Percentiles rank a stretch among this genome's conserved stretches.
phyloP scores from a whole-genome alignment of 2,113 vertebrate genomes.

The Nestor notabilis region DNA sequence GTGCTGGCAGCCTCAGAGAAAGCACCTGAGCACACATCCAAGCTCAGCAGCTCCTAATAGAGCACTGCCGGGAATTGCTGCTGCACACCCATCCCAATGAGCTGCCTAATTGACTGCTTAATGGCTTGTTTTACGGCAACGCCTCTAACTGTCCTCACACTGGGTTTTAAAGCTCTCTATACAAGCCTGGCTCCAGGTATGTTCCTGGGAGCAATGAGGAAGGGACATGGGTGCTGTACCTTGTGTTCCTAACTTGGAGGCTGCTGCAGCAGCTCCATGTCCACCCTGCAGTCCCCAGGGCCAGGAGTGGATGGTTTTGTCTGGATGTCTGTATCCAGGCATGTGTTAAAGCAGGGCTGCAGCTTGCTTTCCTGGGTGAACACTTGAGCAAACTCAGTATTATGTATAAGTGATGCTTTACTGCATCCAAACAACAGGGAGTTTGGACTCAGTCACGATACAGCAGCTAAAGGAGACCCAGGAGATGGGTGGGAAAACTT shows the following conservation, averaged over 20 bases:
- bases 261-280: not conserved
- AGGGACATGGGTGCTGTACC: rapidly evolving
- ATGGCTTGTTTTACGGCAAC: not conserved
- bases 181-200: not conserved
- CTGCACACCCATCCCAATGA: not conserved
- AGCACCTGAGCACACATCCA: rapidly evolving
- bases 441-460: not conserved
- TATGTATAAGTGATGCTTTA: not conserved
- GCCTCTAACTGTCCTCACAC: not conserved
- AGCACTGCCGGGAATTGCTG: rapidly evolving
- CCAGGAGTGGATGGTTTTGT: not conserved
- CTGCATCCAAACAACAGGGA: not conserved
- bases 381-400: rapidly evolving
- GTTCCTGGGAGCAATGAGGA: not conserved
- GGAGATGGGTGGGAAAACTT: not conserved
- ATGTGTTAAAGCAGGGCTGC: not conserved
- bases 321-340: rapidly evolving
- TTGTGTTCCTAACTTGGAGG: not conserved
- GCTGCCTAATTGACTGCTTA: not conserved
- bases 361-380: not conserved
- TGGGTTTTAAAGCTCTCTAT: not conserved
- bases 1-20: rapidly evolving
- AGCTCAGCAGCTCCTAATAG: not conserved
- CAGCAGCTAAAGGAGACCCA: not conserved
- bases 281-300: rapidly evolving